Percentiles rank a stretch among this genome's conserved stretches.
Evolutionary conservation across 2,888 invertebrate genomes (phyloP).

Genomic region (Poecilobothrus nobilitatus): DNA sequence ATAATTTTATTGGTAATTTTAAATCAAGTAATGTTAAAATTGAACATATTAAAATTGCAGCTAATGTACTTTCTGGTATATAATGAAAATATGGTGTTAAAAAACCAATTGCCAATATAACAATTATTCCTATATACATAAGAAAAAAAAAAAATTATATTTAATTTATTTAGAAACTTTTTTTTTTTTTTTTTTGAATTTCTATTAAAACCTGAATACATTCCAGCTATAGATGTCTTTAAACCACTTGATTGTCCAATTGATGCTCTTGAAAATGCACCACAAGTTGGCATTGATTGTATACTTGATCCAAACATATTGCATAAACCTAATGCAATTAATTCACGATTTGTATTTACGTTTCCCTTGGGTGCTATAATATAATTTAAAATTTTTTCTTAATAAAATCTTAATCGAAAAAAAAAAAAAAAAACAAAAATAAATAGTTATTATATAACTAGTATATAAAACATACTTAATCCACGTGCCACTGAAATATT

Average conservation of each 20-base stretch:
- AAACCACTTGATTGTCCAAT: constrained; percentile 83
- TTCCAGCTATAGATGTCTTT: constrained; percentile 61
- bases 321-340: constrained; percentile 72
- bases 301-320: constrained; percentile 77
- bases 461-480: constrained; percentile 56
- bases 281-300: constrained; percentile 79
- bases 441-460: too few species aligned
- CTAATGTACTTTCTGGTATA: constrained; percentile 75
- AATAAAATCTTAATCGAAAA: too few species aligned
- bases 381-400: not conserved
- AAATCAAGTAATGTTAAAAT: constrained; percentile 54
- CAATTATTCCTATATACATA: constrained; percentile 58
- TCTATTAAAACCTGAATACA: constrained; percentile 34
- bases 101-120: constrained; percentile 72
- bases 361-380: constrained; percentile 54
- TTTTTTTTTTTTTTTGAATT: not conserved
- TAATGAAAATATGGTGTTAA: constrained; percentile 83
- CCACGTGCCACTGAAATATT: constrained; percentile 93
- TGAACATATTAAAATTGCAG: constrained; percentile 83
- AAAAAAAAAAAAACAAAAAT: too few species aligned
- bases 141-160: constrained; percentile 2
- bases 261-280: constrained; percentile 80
- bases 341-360: constrained; percentile 83
- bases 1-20: constrained; percentile 46
- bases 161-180: not conserved